Percentiles rank a stretch among this genome's conserved stretches.
phyloP scores from a whole-genome alignment of 2,113 vertebrate species.

The Planiliza haematocheilus region DNA sequence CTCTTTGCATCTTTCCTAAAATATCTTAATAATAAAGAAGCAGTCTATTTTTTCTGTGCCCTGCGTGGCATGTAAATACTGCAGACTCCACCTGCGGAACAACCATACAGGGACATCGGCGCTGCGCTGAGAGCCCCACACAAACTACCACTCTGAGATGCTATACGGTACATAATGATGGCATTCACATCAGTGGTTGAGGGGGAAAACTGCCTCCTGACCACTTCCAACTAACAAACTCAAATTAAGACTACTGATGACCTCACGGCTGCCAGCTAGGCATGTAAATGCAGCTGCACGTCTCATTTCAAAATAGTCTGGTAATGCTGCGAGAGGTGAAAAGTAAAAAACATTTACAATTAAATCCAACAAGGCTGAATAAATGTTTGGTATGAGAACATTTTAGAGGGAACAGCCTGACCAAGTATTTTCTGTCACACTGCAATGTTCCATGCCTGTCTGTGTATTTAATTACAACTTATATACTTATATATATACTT shows the following conservation, averaged over 20 bases:
- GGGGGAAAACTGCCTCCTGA: slow-evolving; percentile 68
- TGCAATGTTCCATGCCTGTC: too few relatives aligned
- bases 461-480: too few relatives aligned
- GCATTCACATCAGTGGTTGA: slow-evolving; percentile 77
- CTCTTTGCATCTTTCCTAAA: slow-evolving; percentile 24
- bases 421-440: background rate
- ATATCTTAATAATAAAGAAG: slow-evolving; percentile 20
- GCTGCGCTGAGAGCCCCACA: slow-evolving; percentile 57
- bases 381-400: background rate
- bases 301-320: slow-evolving; percentile 48
- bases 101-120: slow-evolving; percentile 72
- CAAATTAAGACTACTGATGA: slow-evolving; percentile 72
- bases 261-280: slow-evolving; percentile 43
- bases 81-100: slow-evolving; percentile 70
- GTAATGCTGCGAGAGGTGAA: slow-evolving; percentile 22
- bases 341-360: background rate
- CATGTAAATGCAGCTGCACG: slow-evolving; percentile 45
- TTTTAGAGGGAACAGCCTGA: background rate
- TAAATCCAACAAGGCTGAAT: background rate
- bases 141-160: slow-evolving; percentile 73
- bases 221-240: slow-evolving; percentile 78
- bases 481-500: too few relatives aligned
- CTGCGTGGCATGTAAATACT: slow-evolving; percentile 66
- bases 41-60: slow-evolving; percentile 33
- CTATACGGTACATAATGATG: slow-evolving; percentile 72